Percentiles rank a stretch among this genome's conserved stretches.
Conservation (phyloP, 2,888 invertebrate species). For the Adelphocoris suturalis region DNA sequence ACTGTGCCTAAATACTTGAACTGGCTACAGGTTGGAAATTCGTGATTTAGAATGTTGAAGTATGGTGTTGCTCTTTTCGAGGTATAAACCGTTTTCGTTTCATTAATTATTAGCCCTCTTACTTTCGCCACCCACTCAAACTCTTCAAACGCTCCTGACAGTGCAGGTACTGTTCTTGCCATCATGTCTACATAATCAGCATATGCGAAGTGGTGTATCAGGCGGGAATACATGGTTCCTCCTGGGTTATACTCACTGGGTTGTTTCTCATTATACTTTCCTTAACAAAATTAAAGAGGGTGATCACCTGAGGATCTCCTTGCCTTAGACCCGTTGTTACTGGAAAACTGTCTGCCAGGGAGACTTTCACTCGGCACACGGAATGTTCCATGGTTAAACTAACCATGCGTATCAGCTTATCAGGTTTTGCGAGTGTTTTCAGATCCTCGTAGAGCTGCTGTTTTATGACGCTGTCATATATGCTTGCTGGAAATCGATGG, state of each 20-base stretch:
- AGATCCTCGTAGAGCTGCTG: not conserved
- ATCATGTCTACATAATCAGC: not conserved
- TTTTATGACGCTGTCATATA: not conserved
- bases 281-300: not conserved
- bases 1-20: conserved; percentile 1
- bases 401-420: not conserved
- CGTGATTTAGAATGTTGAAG: not conserved
- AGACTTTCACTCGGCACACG: not conserved
- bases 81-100: not conserved
- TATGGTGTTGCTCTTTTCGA: not conserved
- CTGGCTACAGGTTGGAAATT: not conserved
- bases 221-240: not conserved
- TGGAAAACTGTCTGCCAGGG: not conserved
- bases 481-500: not conserved
- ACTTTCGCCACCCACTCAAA: not conserved
- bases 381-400: not conserved
- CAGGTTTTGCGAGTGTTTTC: not conserved
- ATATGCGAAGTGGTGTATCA: not conserved
- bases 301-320: not conserved
- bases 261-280: not conserved
- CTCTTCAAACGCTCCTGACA: not conserved
- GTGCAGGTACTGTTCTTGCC: not conserved
- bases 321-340: not conserved
- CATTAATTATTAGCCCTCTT: not conserved
- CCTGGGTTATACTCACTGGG: not conserved